Evolutionary conservation across 2,888 invertebrate genomes (phyloP).

Genomic region (Adelognathus sp.): DNA sequence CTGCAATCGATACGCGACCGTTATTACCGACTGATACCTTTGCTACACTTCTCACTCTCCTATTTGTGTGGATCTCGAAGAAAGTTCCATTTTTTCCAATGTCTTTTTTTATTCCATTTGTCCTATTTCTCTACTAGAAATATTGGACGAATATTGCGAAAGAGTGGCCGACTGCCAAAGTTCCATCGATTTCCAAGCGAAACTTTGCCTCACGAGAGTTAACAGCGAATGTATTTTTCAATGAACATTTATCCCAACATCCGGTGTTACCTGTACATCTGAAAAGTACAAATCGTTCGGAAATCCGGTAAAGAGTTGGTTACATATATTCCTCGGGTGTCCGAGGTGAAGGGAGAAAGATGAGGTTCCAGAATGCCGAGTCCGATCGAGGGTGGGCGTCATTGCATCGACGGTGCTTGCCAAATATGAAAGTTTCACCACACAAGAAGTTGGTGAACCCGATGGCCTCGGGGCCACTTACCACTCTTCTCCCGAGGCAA

Average conservation of each 20-base stretch:
- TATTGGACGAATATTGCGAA: too few species aligned
- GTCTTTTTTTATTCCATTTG: too few species aligned
- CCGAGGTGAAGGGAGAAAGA: not conserved
- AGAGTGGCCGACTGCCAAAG: too few species aligned
- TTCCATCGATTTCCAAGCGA: not conserved
- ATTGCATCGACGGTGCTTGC: constrained; percentile 45
- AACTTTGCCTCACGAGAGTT: not conserved
- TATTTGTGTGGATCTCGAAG: too few species aligned
- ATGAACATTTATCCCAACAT: not conserved
- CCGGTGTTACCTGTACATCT: not conserved
- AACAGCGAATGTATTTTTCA: not conserved
- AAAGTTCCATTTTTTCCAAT: too few species aligned
- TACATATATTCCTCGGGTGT: not conserved
- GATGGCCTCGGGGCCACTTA: constrained; percentile 46
- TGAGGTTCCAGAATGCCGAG: not conserved
- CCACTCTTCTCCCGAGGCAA: constrained; percentile 41
- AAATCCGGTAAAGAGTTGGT: constrained; percentile 1
- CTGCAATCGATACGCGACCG: too few species aligned
- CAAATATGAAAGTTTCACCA: constrained; percentile 56
- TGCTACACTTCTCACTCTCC: too few species aligned
- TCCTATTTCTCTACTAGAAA: too few species aligned
- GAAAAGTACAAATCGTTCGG: not conserved
- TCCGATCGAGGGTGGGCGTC: constrained; percentile 1
- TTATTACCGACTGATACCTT: too few species aligned
- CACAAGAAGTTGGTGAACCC: constrained; percentile 46